Evolutionary conservation across 2,888 invertebrate genomes (phyloP).

Genomic region (Andrena hattorfiana): DNA sequence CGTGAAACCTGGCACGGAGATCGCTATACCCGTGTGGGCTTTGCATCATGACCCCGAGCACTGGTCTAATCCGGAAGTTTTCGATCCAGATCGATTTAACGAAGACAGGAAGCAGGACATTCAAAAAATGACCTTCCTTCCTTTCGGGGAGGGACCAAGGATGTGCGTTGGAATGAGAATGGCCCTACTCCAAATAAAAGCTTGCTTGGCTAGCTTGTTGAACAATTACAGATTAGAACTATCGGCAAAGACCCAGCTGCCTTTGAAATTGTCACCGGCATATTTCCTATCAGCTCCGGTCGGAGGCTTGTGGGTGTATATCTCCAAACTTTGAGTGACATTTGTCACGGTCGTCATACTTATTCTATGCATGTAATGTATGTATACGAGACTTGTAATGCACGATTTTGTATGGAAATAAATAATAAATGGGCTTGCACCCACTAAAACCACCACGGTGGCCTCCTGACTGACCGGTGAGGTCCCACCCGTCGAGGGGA

Average conservation of each 20-base stretch:
- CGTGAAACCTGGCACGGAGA: conserved; percentile 63
- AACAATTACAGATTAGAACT: conserved; percentile 67
- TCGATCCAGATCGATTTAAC: too few relatives aligned
- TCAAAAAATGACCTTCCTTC: too few relatives aligned
- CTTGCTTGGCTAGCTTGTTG: conserved; percentile 63
- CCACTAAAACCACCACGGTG: too few relatives aligned
- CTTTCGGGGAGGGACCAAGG: conserved; percentile 66
- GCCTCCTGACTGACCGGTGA: too few relatives aligned
- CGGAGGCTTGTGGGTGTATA: conserved; percentile 68
- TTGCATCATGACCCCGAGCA: conserved; percentile 66
- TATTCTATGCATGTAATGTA: too few relatives aligned
- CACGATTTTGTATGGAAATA: too few relatives aligned
- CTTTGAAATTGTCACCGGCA: conserved; percentile 51
- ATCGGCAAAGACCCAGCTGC: conserved; percentile 67
- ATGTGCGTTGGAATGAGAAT: conserved; percentile 77
- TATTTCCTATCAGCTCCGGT: not conserved
- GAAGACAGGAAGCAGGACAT: too few relatives aligned
- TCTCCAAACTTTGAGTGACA: conserved; percentile 24
- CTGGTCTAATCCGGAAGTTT: too few relatives aligned
- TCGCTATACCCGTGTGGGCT: conserved; percentile 59
- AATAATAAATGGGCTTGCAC: too few relatives aligned
- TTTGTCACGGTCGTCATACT: too few relatives aligned
- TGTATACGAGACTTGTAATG: too few relatives aligned
- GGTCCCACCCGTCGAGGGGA: too few relatives aligned
- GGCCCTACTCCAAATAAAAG: conserved; percentile 72